Percentiles rank a stretch among this genome's conserved stretches.
phyloP scores from a whole-genome alignment of 1,140 invertebrate species.

The Cotesia typhae region DNA sequence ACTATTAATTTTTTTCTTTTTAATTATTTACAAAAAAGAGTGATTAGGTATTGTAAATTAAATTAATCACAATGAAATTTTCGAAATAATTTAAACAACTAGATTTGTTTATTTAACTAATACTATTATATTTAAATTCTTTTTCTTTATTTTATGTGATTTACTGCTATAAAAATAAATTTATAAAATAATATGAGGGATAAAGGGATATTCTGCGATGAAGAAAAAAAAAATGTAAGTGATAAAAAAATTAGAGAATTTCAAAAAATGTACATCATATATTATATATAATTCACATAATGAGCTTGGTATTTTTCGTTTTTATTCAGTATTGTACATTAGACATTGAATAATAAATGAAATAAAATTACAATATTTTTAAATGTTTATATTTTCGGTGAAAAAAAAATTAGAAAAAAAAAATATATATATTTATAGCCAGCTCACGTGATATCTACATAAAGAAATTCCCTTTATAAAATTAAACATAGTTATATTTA shows the following conservation, averaged over 20 bases:
- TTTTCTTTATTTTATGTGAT: too few species aligned
- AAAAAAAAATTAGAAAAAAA: conserved; percentile 30
- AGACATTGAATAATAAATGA: not conserved
- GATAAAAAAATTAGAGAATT: conserved; percentile 6
- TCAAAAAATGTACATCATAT: not conserved
- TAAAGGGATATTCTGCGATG: conserved; percentile 1
- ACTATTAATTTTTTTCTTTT: not conserved
- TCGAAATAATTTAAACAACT: too few species aligned
- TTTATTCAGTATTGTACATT: conserved; percentile 6
- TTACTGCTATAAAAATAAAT: too few species aligned
- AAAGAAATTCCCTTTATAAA: conserved; percentile 7
- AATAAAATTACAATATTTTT: conserved; percentile 30
- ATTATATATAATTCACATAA: too few species aligned
- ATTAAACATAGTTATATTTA: conserved; percentile 15
- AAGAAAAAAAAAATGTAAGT: conserved; percentile 13
- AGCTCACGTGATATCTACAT: not conserved
- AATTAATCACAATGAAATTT: too few species aligned
- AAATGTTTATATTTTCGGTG: conserved; percentile 36
- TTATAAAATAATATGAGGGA: too few species aligned
- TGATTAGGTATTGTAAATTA: too few species aligned
- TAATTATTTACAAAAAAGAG: not conserved
- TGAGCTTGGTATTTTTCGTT: conserved; percentile 3
- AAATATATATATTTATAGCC: conserved; percentile 1
- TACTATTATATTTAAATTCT: too few species aligned
- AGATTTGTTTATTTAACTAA: too few species aligned